Percentiles rank a stretch among this genome's conserved stretches.
Evolutionary conservation across 2,113 vertebrate species (phyloP).

Genomic region (Sceloporus tristichus): DNA sequence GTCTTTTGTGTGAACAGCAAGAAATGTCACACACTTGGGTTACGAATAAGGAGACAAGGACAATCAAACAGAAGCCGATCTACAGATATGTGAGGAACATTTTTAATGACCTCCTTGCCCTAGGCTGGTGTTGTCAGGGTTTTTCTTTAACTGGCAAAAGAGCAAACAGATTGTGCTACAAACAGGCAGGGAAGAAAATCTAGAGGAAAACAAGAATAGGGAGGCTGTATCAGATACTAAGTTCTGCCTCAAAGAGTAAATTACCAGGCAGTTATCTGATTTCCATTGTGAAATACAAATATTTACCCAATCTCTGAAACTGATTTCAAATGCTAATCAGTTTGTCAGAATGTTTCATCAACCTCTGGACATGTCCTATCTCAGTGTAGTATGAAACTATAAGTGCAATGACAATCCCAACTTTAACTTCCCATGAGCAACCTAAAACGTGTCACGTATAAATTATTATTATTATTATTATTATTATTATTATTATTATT

Average conservation of each 20-base stretch:
- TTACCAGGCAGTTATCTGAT: conserved; percentile 20
- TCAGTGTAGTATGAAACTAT: neutral
- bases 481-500: neutral
- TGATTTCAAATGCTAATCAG: conserved; percentile 19
- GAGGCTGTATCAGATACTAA: neutral
- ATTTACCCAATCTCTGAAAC: neutral
- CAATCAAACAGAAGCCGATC: conserved; percentile 15
- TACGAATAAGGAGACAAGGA: neutral
- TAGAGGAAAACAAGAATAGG: conserved; percentile 13
- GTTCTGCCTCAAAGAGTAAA: neutral
- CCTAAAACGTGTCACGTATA: neutral
- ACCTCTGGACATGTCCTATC: neutral
- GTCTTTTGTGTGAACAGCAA: conserved; percentile 3
- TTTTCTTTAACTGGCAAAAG: neutral
- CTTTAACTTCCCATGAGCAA: neutral
- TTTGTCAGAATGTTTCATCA: neutral
- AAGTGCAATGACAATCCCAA: fast-evolving
- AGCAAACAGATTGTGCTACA: neutral
- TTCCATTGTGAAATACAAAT: neutral
- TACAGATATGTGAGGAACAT: conserved; percentile 3
- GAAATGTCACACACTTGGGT: neutral
- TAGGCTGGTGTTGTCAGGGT: conserved; percentile 6
- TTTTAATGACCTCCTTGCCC: neutral
- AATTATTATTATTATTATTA: neutral
- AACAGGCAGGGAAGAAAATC: fast-evolving